Evolutionary conservation across 2,113 vertebrate species (phyloP).

Genomic region (Anolis carolinensis): DNA sequence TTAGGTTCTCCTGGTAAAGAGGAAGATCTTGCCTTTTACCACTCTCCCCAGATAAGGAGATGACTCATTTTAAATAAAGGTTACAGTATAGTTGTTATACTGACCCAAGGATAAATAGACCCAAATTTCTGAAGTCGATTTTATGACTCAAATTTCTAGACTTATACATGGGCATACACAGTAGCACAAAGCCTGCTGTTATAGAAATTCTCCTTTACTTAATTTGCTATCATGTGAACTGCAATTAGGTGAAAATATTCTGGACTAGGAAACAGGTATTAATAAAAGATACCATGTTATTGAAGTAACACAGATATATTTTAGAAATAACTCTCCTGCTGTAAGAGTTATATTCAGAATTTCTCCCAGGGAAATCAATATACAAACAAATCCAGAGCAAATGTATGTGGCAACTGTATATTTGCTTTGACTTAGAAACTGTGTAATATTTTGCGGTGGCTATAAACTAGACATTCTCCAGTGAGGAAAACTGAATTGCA

Average conservation of each 20-base stretch:
- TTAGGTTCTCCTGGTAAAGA: too few relatives aligned
- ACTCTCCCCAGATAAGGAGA: too few relatives aligned
- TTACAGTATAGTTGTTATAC: too few relatives aligned
- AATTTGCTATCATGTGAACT: slow-evolving; percentile 37
- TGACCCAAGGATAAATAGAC: too few relatives aligned
- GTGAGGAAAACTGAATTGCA: not conserved
- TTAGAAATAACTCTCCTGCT: not conserved
- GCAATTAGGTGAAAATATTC: not conserved
- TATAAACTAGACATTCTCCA: not conserved
- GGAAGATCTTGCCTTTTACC: too few relatives aligned
- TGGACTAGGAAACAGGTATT: not conserved
- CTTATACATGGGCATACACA: too few relatives aligned
- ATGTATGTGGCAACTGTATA: not conserved
- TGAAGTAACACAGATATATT: not conserved
- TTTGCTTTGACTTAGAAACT: not conserved
- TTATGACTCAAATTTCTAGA: too few relatives aligned
- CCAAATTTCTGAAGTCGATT: too few relatives aligned
- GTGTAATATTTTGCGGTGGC: not conserved
- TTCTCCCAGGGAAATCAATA: not conserved
- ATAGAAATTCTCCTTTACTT: slow-evolving; percentile 42
- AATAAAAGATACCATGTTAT: not conserved
- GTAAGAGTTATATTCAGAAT: slow-evolving; percentile 11
- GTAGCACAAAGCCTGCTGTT: slow-evolving; percentile 38
- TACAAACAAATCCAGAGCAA: not conserved
- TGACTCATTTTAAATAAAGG: too few relatives aligned